Base-by-base conservation (phyloP, 2,888 invertebrate species). In the Phaedon cochleariae region DNA sequence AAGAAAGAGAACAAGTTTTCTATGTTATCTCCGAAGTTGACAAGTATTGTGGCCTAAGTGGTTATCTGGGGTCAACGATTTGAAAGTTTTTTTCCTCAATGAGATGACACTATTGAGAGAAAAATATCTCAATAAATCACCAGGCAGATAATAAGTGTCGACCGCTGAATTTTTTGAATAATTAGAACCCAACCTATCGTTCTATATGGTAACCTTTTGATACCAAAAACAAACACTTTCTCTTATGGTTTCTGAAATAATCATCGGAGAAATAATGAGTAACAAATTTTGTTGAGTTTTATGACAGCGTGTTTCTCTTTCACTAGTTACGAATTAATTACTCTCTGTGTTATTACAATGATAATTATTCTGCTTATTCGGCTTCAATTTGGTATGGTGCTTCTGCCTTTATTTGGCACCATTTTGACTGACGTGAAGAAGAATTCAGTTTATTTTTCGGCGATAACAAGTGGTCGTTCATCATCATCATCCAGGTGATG, bases 161-260 rank as follows among this genome's bases (percentile, higher is more conserved):
- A 34, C 9, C 41, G 41, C 41, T 15, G 15, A 41, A 41, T 41
- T 41, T n/a, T 41, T 15, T 15, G 41, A 41, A 41, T 41, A 41
- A 41, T 41, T 41, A 41, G n/a, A 41, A 41, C 41, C 41, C 41
- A 41, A 41, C 41, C 41, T 41, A 41, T 41, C 41, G 41, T 9
- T 41, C 41, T 41, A 41, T 41, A 41, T 41, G 41, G 41, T 41
- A 41, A 41, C 41, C 41, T 41, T 41, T 41, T 41, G 15, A 41
- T 41, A 41, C 41, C 41, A 12, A 41, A 41, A 41, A 41, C 41
- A 41, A 41, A 41, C 41, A 41, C 41, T 41, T 41, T 41, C 41
- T 41, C 41, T 41, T 41, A 3, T 41, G 15, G 7, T 3, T 26
- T 41, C 41, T 15, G 41, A 41, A 41, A 41, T 41, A 15, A 41